These are phyloP conservation scores for Morone saxatilis DNA, from an alignment of 2,113 vertebrate genomes.

Conservation along the genomic window DNA sequence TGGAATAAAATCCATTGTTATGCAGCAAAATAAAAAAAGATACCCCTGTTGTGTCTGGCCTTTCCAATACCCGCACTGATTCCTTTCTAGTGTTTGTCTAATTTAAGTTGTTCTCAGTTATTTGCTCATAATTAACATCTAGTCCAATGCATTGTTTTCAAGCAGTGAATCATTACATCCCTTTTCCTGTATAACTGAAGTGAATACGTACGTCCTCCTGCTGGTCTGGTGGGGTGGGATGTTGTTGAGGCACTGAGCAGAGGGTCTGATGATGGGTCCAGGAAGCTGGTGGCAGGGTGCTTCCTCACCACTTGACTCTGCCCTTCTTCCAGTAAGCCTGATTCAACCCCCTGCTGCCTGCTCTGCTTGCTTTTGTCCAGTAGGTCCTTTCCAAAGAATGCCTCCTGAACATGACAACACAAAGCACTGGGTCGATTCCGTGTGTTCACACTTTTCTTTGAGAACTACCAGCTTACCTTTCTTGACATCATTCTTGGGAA, in stretches of 20 bases:
- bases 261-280: constrained; percentile 89
- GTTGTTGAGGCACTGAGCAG: constrained; percentile 86
- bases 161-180: constrained; percentile 7
- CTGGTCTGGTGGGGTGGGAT: constrained; percentile 84
- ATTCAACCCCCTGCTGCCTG: constrained; percentile 87
- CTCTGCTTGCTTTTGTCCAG: constrained; percentile 95
- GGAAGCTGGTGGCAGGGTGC: constrained; percentile 81
- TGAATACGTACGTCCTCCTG: constrained; percentile 86
- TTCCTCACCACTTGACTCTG: constrained; percentile 86
- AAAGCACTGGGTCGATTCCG: constrained; percentile 46
- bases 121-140: constrained; percentile 6
- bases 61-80: not conserved
- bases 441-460: not conserved
- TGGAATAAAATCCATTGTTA: not conserved
- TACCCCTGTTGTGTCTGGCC: not conserved
- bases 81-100: not conserved
- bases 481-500: constrained; percentile 31
- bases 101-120: not conserved
- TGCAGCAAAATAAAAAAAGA: constrained; percentile 1
- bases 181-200: not conserved
- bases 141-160: not conserved
- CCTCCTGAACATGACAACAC: constrained; percentile 87
- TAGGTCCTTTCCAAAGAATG: constrained; percentile 97
- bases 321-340: constrained; percentile 88
- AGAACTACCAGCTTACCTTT: constrained; percentile 15